These are phyloP conservation scores for Zapornia atra DNA, from an alignment of 2,113 vertebrate genomes.

Conservation along the genomic window DNA sequence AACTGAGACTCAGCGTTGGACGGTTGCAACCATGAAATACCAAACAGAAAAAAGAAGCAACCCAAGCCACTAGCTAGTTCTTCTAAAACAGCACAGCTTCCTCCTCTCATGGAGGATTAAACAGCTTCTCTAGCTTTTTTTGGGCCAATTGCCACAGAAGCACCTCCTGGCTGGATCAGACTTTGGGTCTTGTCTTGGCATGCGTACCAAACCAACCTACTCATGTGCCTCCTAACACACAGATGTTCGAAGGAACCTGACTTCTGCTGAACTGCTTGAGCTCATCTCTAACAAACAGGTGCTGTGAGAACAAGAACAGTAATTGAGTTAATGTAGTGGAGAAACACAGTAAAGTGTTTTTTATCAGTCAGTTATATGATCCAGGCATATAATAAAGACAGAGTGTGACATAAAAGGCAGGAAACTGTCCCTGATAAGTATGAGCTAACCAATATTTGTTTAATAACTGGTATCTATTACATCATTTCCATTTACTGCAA, in stretches of 20 bases:
- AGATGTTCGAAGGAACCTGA: conserved; percentile 59
- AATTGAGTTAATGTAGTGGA: conserved; percentile 74
- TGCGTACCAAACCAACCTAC: background rate
- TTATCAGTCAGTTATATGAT: conserved; percentile 65
- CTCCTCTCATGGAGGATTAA: background rate
- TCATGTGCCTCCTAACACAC: conserved; percentile 18
- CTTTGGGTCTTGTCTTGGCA: conserved; percentile 37
- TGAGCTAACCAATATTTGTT: conserved; percentile 25
- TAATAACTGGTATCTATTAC: conserved; percentile 21
- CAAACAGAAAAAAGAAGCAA: background rate
- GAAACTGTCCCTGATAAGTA: conserved; percentile 45
- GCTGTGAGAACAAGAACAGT: conserved; percentile 61
- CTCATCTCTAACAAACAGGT: conserved; percentile 70
- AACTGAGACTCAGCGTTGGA: background rate
- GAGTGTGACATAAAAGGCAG: conserved; percentile 54
- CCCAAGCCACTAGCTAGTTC: background rate
- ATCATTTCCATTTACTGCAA: conserved; percentile 34
- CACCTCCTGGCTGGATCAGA: conserved; percentile 39
- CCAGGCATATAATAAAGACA: conserved; percentile 64
- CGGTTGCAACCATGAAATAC: background rate
- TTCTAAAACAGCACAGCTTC: background rate
- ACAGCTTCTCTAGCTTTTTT: conserved; percentile 6
- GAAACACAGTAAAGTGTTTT: conserved; percentile 72
- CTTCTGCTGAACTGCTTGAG: conserved; percentile 50
- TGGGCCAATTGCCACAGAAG: conserved; percentile 30